A percentile compares a stretch with the other conserved stretches of the same genome.
Evolutionary conservation across 2,888 invertebrate genomes (phyloP).

Genomic region (Formica aserva): DNA sequence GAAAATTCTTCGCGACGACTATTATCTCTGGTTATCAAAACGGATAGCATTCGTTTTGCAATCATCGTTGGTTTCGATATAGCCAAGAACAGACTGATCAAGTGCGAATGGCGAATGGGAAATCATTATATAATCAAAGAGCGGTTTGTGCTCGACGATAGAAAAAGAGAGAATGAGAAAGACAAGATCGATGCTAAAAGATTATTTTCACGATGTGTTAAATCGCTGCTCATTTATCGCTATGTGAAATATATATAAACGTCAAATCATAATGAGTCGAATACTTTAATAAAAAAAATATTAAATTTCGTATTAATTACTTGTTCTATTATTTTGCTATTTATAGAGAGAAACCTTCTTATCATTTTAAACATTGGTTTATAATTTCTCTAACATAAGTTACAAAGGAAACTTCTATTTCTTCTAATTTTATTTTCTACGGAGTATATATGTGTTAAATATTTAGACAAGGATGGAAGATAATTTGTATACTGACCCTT

Average conservation of each 20-base stretch:
- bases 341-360: not conserved
- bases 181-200: not conserved
- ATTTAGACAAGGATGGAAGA: not conserved
- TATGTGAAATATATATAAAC: not conserved
- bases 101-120: constrained; percentile 47
- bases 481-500: not conserved
- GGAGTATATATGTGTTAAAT: not conserved
- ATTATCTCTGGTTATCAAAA: constrained; percentile 21
- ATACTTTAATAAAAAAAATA: not conserved
- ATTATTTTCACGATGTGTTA: not conserved
- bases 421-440: not conserved
- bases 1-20: not conserved
- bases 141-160: constrained; percentile 47
- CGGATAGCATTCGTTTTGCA: not conserved
- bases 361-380: not conserved
- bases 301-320: not conserved
- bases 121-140: constrained; percentile 66
- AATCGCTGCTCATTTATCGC: constrained; percentile 3
- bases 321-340: not conserved
- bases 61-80: constrained; percentile 11
- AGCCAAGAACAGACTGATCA: constrained; percentile 13
- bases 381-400: not conserved
- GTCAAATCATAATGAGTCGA: not conserved
- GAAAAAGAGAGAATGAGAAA: constrained; percentile 8
- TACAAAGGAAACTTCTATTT: not conserved